Evolutionary conservation across 2,797 vertebrate species (phyloP), one percentile per base, ranked within the genome.

Genomic region (Pseudocheirus occidentalis): DNA sequence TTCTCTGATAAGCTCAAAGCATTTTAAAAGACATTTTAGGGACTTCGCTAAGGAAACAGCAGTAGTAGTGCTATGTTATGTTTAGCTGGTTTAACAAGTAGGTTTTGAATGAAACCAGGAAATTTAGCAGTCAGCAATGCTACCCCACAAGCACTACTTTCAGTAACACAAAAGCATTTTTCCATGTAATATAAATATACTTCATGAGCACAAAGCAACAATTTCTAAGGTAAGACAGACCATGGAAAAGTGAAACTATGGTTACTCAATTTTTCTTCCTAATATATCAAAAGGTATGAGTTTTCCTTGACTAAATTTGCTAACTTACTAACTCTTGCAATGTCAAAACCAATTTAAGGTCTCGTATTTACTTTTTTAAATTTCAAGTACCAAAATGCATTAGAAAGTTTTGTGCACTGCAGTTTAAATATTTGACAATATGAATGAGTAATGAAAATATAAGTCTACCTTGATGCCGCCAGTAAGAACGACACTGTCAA

Each of bases 121-220:
- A 93, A 89, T 29, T 55, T 93, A 56, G 73, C 24, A 91, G 50
- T 58, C 91, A 95, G 91, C 58, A 95, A 91, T 95, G 93, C 40
- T 93, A 73, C 27, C 91, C 57, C 59, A 62, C 2, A 95, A 54
- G 87, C 52, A 52, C 87, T 55, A 90, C 87, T 96, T 96, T 95
- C n/a, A 55, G 87, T 97, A 95, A 93, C 55, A 58, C 31, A 94
- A 92, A 92, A 92, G 92, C 90, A 81, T 58, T 92, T 13, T 53
- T 66, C 93, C 87, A 91, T 92, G 62, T 55, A 96, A 97, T 94
- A 90, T 96, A 95, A 96, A 95, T 73, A 92, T 92, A 95, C 54
- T 56, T 95, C 91, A 93, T 95, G 94, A 96, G 93, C 92, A 95
- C 28, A 91, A 94, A 95, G 89, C 56, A 95, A 87, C 62, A 93